Base-by-base conservation (phyloP, 2,888 invertebrate genomes). In the Notodonta ziczac region DNA sequence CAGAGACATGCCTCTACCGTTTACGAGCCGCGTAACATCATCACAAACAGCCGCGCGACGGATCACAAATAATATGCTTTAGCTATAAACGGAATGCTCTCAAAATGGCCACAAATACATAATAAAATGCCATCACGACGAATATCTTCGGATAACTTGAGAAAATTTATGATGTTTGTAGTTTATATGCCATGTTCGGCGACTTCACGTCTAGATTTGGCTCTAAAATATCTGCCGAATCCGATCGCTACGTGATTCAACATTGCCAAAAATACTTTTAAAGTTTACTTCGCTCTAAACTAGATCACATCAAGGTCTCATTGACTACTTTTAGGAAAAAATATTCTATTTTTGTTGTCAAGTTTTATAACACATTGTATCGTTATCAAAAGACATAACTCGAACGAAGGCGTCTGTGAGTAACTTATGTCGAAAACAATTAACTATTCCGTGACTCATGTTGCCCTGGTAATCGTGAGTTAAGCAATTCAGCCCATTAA, bases 41-140 rank as follows among this genome's bases (percentile, higher is more conserved):
- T 65, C 63, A 58, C 62, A 52, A 60, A 62, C 58, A 54, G 40
- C 57, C 65, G 54, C 54, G 61, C 60, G 60, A 59, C 58, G 62
- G 63, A 62, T 66, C 60, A 70, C 61, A 75, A 80, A 76, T 75
- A 76, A 73, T 70, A 69, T 75, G 73, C 60, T 65, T 61, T 52
- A 59, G 60, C 67, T 74, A 72, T 74, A 69, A 73, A 72, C 64
- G 58, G 63, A 67, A 64, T 57, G 68, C 56, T 59, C 65, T 63
- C 50, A 48, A 63, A 50, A 65, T 48, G 56, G 57, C 53, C 57
- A 61, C 57, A 63, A 60, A 62, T 58, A 59, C 46, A 48, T 53
- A 58, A 59, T 60, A 60, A 60, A 58, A 63, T 56, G 53, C 52
- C 16, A 39, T 39, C 46, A 52, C 62, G 40, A 55, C 7, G 1